Conservation (phyloP, 2,888 invertebrate species). For the Cylloceria caligata region DNA sequence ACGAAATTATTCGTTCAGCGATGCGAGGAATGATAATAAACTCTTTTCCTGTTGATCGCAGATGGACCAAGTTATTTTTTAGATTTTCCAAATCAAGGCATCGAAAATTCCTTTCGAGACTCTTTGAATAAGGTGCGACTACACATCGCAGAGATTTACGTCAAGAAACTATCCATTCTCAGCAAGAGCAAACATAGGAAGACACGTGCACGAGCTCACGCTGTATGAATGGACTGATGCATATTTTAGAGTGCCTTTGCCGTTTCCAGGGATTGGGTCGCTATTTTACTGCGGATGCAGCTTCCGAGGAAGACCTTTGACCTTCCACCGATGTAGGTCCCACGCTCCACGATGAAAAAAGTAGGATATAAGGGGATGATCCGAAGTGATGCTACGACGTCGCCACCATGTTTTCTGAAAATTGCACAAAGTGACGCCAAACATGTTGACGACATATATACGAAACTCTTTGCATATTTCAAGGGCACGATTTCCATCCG, state of each 20-base stretch:
- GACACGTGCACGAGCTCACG: conserved; percentile 19
- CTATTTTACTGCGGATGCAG: conserved; percentile 51
- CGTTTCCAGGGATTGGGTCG: conserved; percentile 45
- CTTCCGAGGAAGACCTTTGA: conserved; percentile 56
- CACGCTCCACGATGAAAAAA: background rate
- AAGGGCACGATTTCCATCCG: conserved; percentile 23
- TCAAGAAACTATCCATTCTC: conserved; percentile 9
- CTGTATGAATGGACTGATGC: conserved; percentile 56
- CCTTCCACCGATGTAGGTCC: conserved; percentile 45
- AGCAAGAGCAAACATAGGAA: conserved; percentile 15
- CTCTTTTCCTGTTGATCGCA: background rate
- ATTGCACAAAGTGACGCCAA: background rate
- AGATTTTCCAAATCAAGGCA: background rate
- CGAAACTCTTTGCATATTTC: conserved; percentile 26
- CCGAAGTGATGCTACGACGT: background rate
- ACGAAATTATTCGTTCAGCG: background rate
- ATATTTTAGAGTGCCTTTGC: conserved; percentile 57
- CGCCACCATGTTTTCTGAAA: background rate
- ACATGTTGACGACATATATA: too few relatives aligned
- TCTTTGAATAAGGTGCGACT: conserved; percentile 5
- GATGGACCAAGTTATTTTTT: background rate
- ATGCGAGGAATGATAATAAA: background rate
- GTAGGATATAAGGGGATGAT: background rate
- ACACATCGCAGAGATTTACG: conserved; percentile 9
- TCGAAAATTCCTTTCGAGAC: conserved; percentile 2